These are phyloP conservation scores for Caenorhabditis becei DNA, from an alignment of 2,888 invertebrate species.

Conservation along the genomic window DNA sequence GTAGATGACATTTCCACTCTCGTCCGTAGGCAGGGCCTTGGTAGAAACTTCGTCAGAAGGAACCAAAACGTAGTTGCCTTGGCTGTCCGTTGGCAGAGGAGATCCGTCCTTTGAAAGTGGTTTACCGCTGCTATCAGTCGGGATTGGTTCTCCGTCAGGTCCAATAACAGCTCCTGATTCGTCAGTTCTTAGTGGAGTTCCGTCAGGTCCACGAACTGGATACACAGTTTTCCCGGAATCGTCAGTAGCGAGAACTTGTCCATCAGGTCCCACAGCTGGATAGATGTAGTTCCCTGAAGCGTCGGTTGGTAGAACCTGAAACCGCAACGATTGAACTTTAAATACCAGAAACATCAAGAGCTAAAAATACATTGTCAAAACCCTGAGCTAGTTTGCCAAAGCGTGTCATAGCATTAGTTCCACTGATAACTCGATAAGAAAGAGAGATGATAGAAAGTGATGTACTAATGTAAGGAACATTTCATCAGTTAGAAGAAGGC, in stretches of 20 bases:
- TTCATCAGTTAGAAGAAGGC: too few relatives aligned
- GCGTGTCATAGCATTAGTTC: too few relatives aligned
- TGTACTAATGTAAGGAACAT: too few relatives aligned
- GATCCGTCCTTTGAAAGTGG: conserved; percentile 45
- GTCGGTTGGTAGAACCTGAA: too few relatives aligned
- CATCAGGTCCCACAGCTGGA: conserved; percentile 41
- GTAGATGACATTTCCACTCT: conserved; percentile 40
- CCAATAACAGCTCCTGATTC: conserved; percentile 60
- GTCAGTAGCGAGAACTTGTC: conserved; percentile 39
- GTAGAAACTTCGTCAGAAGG: conserved; percentile 53
- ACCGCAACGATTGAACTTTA: too few relatives aligned
- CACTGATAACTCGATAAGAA: too few relatives aligned
- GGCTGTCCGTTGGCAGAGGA: conserved; percentile 70
- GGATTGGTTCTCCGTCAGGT: conserved; percentile 63
- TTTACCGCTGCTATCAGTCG: conserved; percentile 54
- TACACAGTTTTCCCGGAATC: conserved; percentile 27
- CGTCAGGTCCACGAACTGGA: conserved; percentile 57
- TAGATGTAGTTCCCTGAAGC: conserved; percentile 46
- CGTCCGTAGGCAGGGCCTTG: conserved; percentile 53
- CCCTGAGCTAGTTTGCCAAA: too few relatives aligned
- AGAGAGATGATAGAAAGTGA: too few relatives aligned
- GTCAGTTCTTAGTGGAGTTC: conserved; percentile 60
- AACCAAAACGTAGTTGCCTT: conserved; percentile 44
- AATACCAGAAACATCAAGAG: too few relatives aligned
- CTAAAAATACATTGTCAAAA: too few relatives aligned